Evolutionary conservation across 2,797 vertebrate genomes (phyloP).

Genomic region (Lepilemur ruficaudatus): DNA sequence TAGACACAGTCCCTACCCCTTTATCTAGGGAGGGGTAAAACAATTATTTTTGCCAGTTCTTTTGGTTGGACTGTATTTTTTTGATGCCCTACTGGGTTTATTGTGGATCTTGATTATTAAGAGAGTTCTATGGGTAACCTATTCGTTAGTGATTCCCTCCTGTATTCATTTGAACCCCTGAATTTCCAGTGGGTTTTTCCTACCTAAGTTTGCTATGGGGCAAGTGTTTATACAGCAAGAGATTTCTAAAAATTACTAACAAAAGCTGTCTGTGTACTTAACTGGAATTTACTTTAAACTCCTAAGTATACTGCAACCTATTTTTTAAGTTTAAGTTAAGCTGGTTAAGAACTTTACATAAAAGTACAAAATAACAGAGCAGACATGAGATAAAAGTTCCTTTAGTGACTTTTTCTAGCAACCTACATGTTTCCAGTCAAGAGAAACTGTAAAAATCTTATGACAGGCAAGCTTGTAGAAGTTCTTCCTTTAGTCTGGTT

Average conservation of each 20-base stretch:
- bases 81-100: background rate
- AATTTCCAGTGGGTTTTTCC: background rate
- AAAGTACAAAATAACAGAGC: background rate
- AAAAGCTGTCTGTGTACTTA: background rate
- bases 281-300: background rate
- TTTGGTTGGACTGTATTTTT: background rate
- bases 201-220: background rate
- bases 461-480: background rate
- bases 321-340: background rate
- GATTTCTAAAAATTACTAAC: background rate
- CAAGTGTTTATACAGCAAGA: background rate
- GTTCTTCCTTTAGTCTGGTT: conserved; percentile 29
- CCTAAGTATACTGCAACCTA: background rate
- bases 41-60: background rate
- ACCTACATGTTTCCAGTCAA: conserved; percentile 7
- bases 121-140: background rate
- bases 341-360: conserved; percentile 1
- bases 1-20: background rate
- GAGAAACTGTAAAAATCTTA: conserved; percentile 22
- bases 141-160: background rate
- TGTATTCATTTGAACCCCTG: background rate
- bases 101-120: background rate
- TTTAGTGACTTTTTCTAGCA: conserved; percentile 12
- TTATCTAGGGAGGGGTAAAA: background rate
- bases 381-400: conserved; percentile 2